Percentiles rank a stretch among this genome's conserved stretches.
These are phyloP conservation scores for Caenorhabditis imperialis DNA, from an alignment of 2,888 invertebrate genomes.

Conservation along the genomic window DNA sequence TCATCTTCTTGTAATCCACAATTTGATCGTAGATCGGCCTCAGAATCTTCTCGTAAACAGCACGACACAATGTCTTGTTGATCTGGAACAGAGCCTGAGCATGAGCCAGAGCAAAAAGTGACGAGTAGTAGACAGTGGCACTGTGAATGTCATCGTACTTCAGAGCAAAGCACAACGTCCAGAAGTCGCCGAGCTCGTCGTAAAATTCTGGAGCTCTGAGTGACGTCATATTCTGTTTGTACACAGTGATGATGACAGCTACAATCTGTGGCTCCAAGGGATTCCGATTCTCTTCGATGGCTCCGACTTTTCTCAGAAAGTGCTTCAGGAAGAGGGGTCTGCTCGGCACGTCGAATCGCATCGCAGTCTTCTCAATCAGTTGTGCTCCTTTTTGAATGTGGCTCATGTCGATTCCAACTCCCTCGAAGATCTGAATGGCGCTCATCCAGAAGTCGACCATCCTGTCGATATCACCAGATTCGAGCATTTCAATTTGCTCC, in stretches of 20 bases:
- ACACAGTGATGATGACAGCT: slow-evolving; percentile 28
- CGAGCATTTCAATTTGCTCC: neutral
- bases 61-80: slow-evolving; percentile 17
- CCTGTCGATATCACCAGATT: slow-evolving; percentile 11
- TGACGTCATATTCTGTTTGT: slow-evolving; percentile 2
- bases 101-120: slow-evolving; percentile 38
- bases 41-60: slow-evolving; percentile 26
- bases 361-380: slow-evolving; percentile 4
- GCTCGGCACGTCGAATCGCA: slow-evolving; percentile 4
- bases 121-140: slow-evolving; percentile 35
- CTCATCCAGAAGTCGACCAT: slow-evolving; percentile 27
- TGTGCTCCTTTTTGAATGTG: slow-evolving; percentile 8
- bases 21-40: slow-evolving; percentile 47
- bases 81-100: slow-evolving; percentile 34
- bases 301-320: slow-evolving; percentile 11
- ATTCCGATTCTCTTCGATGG: slow-evolving; percentile 8
- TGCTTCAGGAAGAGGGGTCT: slow-evolving; percentile 26
- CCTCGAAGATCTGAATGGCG: slow-evolving; percentile 16
- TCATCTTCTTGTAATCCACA: slow-evolving; percentile 39
- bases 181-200: slow-evolving; percentile 48
- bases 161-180: slow-evolving; percentile 9
- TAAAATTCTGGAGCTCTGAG: slow-evolving; percentile 5
- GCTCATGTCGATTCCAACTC: neutral
- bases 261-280: slow-evolving; percentile 38
- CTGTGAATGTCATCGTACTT: slow-evolving; percentile 42